phyloP scores from a whole-genome alignment of 2,113 vertebrate species.

The Tachysurus fulvidraco region DNA sequence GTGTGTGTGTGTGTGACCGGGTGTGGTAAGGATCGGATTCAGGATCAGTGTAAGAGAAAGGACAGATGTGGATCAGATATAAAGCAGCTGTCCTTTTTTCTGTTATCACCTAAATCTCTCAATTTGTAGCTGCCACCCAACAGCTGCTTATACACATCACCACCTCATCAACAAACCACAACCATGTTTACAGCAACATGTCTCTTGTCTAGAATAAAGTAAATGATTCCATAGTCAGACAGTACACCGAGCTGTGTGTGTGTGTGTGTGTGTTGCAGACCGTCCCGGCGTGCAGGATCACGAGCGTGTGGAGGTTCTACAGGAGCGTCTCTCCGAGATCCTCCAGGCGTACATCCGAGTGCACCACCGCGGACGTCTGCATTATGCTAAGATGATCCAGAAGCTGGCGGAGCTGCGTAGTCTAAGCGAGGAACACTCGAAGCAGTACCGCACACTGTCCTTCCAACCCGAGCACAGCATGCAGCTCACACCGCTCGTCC shows the following conservation, averaged over 20 bases:
- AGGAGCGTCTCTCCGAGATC: slow-evolving; percentile 86
- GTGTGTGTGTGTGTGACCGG: background rate
- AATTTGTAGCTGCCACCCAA: background rate
- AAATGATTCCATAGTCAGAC: background rate
- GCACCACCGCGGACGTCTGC: slow-evolving; percentile 83
- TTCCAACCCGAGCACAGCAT: slow-evolving; percentile 90
- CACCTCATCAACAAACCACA: background rate
- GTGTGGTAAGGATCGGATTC: background rate
- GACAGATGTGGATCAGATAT: background rate
- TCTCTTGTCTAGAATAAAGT: background rate
- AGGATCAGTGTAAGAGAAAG: background rate
- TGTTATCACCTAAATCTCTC: background rate
- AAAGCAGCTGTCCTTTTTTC: background rate
- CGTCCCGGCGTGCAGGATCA: slow-evolving; percentile 91
- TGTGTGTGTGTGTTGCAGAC: slow-evolving; percentile 69
- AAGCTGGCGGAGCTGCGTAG: slow-evolving; percentile 94
- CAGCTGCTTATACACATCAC: background rate
- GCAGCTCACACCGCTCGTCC: slow-evolving; percentile 93
- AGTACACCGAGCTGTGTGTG: background rate
- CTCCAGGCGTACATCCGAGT: slow-evolving; percentile 93
- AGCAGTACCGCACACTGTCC: slow-evolving; percentile 92
- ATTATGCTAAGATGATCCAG: slow-evolving; percentile 98
- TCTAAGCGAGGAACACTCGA: slow-evolving; percentile 96
- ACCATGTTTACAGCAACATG: background rate
- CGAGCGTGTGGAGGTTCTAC: slow-evolving; percentile 83